Evolutionary conservation across 2,797 vertebrate species (phyloP), one percentile per base, ranked within the genome.

Genomic region (Phrynocephalus guinanensis): DNA sequence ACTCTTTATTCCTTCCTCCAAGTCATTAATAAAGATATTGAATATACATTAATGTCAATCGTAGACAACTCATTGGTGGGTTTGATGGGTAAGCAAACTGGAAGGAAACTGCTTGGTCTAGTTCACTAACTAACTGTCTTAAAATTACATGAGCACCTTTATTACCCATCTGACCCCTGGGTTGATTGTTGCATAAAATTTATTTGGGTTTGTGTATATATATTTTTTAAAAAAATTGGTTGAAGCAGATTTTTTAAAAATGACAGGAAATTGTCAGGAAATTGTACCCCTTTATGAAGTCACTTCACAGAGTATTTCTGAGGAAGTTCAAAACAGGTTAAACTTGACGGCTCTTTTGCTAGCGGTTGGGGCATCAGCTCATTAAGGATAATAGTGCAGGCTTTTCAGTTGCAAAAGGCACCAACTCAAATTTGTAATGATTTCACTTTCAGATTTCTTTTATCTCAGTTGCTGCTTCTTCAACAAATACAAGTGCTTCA

Each of bases 401-500:
- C 92, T 96, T 95, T 93, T 81, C 92, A 81, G 94, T 89, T 95
- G 79, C 93, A 95, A 94, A 95, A 95, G 91, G 88, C 95, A 95
- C 82, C 78, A 86, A 94, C 90, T 97, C 92, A 95, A 96, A 95
- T 94, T 90, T 94, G 93, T 96, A 95, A 96, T 95, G 92, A 96
- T 96, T 96, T 96, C 87, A 96, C 92, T 96, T 97, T 96, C 94
- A 96, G 91, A 96, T 97, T 96, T 97, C 95, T 97, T 97, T 97
- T 96, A 97, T 97, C 95, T 96, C 93, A 93, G 94, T 91, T 94
- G 89, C 91, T 94, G 93, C 91, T 95, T 92, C 93, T 96, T 95
- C 92, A 96, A 95, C 95, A 96, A 96, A 96, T 95, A 94, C 90
- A 95, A 96, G 93, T 92, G 89, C 91, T 96, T 96, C 94, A 91